Evolutionary conservation across 1,140 invertebrate genomes (phyloP).

Genomic region (silkworm (Bombyx mori)): DNA sequence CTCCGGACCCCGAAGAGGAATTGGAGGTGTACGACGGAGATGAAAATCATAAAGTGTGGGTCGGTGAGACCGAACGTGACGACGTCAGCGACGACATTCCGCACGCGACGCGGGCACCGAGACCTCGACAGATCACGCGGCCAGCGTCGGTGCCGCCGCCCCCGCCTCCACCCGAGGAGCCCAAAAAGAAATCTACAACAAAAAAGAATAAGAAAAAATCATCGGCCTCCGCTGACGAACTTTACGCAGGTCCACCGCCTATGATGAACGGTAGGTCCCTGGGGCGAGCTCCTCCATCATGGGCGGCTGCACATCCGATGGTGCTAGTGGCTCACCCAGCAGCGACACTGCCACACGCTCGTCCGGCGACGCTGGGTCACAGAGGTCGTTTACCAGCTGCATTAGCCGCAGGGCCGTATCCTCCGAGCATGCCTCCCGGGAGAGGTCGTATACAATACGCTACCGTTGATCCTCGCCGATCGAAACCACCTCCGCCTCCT

Average conservation of each 20-base stretch:
- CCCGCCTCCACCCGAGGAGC: slow-evolving; percentile 78
- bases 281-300: slow-evolving; percentile 55
- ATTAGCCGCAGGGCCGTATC: slow-evolving; percentile 41
- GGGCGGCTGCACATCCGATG: slow-evolving; percentile 67
- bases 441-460: slow-evolving; percentile 73
- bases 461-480: slow-evolving; percentile 78
- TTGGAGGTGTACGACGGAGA: slow-evolving; percentile 88
- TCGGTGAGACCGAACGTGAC: slow-evolving; percentile 82
- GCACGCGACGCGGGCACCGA: slow-evolving; percentile 81
- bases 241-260: slow-evolving; percentile 51
- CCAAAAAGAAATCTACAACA: slow-evolving; percentile 68
- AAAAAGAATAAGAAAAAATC: slow-evolving; percentile 72
- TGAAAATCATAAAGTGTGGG: slow-evolving; percentile 95
- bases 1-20: slow-evolving; percentile 78
- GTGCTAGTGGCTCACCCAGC: slow-evolving; percentile 71
- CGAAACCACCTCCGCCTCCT: slow-evolving; percentile 80
- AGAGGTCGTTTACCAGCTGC: slow-evolving; percentile 45
- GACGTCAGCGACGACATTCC: slow-evolving; percentile 82
- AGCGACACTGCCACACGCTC: slow-evolving; percentile 69
- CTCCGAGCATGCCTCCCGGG: slow-evolving; percentile 57
- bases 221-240: slow-evolving; percentile 51
- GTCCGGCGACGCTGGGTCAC: slow-evolving; percentile 44
- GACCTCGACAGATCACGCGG: slow-evolving; percentile 84
- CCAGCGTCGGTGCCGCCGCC: slow-evolving; percentile 86
- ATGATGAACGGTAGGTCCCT: slow-evolving; percentile 71